Evolutionary conservation across 1,140 invertebrate species (phyloP).

Genomic region (Goniozus legneri): DNA sequence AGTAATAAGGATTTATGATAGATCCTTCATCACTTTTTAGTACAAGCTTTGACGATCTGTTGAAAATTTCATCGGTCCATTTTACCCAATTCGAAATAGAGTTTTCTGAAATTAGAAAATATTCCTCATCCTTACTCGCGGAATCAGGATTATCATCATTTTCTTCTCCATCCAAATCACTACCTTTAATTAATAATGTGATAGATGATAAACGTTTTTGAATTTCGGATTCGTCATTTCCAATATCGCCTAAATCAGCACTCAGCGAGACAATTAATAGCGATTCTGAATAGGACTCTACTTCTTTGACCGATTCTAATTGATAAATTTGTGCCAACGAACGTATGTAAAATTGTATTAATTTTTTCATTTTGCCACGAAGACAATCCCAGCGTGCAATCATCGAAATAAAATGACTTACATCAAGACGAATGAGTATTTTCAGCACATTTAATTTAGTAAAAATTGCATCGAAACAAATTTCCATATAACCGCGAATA

Average conservation of each 20-base stretch:
- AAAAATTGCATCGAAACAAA: constrained; percentile 5
- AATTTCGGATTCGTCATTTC: not conserved
- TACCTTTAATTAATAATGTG: constrained; percentile 6
- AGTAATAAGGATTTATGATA: constrained; percentile 12
- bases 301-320: constrained; percentile 7
- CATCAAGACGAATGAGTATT: constrained; percentile 7
- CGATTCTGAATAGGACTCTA: constrained; percentile 8
- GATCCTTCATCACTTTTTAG: not conserved
- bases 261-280: constrained; percentile 17
- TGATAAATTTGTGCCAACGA: constrained; percentile 13
- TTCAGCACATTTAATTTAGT: not conserved
- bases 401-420: constrained; percentile 16
- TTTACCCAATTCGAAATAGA: not conserved
- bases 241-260: constrained; percentile 9
- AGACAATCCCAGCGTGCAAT: constrained; percentile 16
- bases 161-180: too few species aligned
- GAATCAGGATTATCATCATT: constrained; percentile 3
- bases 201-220: constrained; percentile 5
- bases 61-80: constrained; percentile 1
- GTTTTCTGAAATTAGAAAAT: not conserved
- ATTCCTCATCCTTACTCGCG: not conserved
- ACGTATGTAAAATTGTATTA: constrained; percentile 15
- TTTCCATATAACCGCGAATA: constrained; percentile 8
- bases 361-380: constrained; percentile 7
- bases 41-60: constrained; percentile 1